Evolutionary conservation across 2,113 vertebrate genomes (phyloP).

Genomic region (Solenodon paradoxus): DNA sequence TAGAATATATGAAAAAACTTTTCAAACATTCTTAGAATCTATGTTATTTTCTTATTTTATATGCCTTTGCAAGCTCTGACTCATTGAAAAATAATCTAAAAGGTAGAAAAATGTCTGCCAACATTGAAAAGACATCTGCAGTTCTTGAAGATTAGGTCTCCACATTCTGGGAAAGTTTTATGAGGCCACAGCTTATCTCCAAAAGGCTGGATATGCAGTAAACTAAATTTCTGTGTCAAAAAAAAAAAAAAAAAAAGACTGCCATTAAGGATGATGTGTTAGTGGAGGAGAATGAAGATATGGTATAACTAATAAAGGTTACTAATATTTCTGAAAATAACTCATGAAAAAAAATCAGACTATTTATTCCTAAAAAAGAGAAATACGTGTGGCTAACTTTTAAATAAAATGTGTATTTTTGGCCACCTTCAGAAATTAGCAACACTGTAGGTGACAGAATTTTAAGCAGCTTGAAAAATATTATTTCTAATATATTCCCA

Average conservation of each 20-base stretch:
- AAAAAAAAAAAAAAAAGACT: neutral
- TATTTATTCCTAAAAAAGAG: neutral
- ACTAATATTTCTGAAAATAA: slow-evolving; percentile 6
- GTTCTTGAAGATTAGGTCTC: neutral
- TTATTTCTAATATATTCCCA: slow-evolving; percentile 55
- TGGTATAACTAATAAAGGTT: neutral
- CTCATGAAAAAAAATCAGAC: neutral
- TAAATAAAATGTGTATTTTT: slow-evolving; percentile 27
- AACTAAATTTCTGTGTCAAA: neutral
- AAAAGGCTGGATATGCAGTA: neutral
- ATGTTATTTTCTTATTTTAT: neutral
- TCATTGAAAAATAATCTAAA: neutral
- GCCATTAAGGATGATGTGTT: neutral
- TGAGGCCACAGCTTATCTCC: neutral
- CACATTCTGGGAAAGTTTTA: neutral
- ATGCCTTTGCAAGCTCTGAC: neutral
- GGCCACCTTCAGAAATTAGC: neutral
- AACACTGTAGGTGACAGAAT: neutral
- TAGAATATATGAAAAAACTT: neutral
- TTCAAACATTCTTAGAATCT: neutral
- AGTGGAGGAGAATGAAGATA: fast-evolving
- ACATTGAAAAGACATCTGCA: neutral
- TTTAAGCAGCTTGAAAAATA: slow-evolving; percentile 41
- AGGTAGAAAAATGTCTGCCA: neutral
- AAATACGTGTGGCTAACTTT: neutral